phyloP scores from a whole-genome alignment of 2,888 invertebrate species.

The Lamellibrachia columna region DNA sequence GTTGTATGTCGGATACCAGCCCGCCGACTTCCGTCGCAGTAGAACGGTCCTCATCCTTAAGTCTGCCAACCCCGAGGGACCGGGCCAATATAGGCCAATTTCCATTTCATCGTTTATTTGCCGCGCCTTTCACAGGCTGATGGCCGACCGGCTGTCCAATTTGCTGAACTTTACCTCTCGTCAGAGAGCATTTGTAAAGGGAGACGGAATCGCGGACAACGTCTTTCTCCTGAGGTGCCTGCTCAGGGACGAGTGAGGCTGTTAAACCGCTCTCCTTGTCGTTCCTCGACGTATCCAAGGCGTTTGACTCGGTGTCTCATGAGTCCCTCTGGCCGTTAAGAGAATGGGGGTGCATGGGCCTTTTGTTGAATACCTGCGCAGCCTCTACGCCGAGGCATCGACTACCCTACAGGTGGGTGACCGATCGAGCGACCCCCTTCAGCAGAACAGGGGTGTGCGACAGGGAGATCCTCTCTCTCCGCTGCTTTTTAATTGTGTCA shows the following conservation, averaged over 20 bases:
- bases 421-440: not conserved
- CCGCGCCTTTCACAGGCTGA: not conserved
- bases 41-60: not conserved
- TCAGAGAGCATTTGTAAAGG: not conserved
- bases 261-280: not conserved
- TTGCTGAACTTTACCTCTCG: not conserved
- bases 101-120: not conserved
- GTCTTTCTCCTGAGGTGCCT: not conserved
- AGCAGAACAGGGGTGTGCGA: conserved; percentile 21
- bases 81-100: not conserved
- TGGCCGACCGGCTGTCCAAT: not conserved
- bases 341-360: too few relatives aligned
- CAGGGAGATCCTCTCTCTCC: conserved; percentile 30
- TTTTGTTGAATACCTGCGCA: not conserved
- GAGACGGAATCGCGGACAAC: not conserved
- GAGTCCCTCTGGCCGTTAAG: not conserved
- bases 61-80: not conserved
- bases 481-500: too few relatives aligned
- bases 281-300: conserved; percentile 13
- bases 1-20: conserved; percentile 20
- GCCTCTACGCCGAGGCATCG: not conserved
- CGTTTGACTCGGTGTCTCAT: not conserved
- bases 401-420: not conserved
- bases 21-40: not conserved
- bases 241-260: not conserved